Evolutionary conservation across 2,113 vertebrate species (phyloP), one percentile per base, ranked within the genome.

Genomic region (Hemiprocne comata): DNA sequence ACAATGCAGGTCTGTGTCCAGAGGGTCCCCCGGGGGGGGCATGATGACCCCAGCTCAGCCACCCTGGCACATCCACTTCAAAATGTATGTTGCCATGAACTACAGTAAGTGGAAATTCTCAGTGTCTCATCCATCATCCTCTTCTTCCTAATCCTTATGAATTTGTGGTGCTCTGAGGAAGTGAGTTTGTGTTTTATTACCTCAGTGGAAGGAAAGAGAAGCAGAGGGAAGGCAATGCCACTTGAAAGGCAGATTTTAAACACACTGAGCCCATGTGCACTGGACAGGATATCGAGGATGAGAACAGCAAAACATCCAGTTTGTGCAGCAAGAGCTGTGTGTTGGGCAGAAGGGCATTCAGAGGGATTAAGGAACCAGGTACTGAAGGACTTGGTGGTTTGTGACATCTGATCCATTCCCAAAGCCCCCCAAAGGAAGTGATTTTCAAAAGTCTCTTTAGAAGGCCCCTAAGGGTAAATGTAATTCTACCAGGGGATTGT

Each of bases 101-200:
- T 33, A 17, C 25, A 87, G 40, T 3, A 17, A 36, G 70, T 7
- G 48, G 65, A 40, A 78, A 23, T 42, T 67, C 89, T 48, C 29
- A 11, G 18, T 19, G 14, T 67, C 10, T 0, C 0, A 0, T 64
- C 38, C 31, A 17, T 64, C 76, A 2, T 26, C 25, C 21, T 58
- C 65, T 17, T 51, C 42, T 82, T 69, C 42, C 54, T 64, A 69
- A 77, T 77, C 71, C 60, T 36, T 29, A 11, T 42, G 33, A 58
- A 64, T 73, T n/a, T 53, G 54, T 0, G 0, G 33, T 0, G 90
- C 74, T 55, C 64, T 2, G 84, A 57, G 75, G 50, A 28, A 69
- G n/a, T 2, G 3, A 14, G 3, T 24, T 42, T 78, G 81, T 42
- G 10, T 46, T 76, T 69, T 54, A 34, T 10, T 18, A 4, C n/a